These are phyloP conservation scores for Caenorhabditis virilis DNA, from an alignment of 2,888 invertebrate genomes.

Conservation along the genomic window DNA sequence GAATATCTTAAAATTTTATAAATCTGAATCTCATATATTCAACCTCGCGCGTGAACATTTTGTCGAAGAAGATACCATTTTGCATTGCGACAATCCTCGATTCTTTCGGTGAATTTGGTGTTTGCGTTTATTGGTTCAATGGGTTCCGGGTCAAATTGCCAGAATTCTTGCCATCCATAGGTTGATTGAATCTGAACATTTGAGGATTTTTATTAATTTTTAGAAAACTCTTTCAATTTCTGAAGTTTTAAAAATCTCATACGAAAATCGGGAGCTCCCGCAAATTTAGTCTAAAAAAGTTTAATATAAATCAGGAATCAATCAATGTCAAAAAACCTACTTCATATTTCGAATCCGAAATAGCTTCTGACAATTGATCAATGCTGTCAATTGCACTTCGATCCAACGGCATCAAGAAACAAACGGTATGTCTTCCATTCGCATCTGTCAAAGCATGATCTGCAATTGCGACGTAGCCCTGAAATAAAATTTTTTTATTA, in stretches of 20 bases:
- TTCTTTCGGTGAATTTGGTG: slow-evolving; percentile 38
- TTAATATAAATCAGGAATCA: too few species aligned
- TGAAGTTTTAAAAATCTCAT: too few species aligned
- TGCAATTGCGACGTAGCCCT: slow-evolving; percentile 61
- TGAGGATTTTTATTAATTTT: background rate
- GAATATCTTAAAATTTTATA: too few species aligned
- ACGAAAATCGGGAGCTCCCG: too few species aligned
- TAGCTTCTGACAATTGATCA: slow-evolving; percentile 58
- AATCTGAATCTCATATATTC: too few species aligned
- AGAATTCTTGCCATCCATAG: slow-evolving; percentile 68
- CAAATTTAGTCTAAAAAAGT: too few species aligned
- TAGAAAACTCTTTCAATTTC: too few species aligned
- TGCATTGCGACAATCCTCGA: slow-evolving; percentile 59
- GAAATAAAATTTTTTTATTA: too few species aligned
- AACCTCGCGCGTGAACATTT: slow-evolving; percentile 63
- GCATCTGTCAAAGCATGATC: slow-evolving; percentile 66
- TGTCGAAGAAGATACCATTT: slow-evolving; percentile 66
- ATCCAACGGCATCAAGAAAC: slow-evolving; percentile 65
- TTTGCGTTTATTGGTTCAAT: slow-evolving; percentile 51
- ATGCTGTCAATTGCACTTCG: slow-evolving; percentile 60
- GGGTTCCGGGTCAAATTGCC: slow-evolving; percentile 65
- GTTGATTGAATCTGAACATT: slow-evolving; percentile 57
- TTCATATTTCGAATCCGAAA: slow-evolving; percentile 55
- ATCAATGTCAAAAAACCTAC: slow-evolving; percentile 30
- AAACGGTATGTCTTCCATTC: slow-evolving; percentile 57